A percentile compares a stretch with the other conserved stretches of the same genome.
Conservation (phyloP, 2,888 invertebrate genomes). For the Dasypogon diadema region DNA sequence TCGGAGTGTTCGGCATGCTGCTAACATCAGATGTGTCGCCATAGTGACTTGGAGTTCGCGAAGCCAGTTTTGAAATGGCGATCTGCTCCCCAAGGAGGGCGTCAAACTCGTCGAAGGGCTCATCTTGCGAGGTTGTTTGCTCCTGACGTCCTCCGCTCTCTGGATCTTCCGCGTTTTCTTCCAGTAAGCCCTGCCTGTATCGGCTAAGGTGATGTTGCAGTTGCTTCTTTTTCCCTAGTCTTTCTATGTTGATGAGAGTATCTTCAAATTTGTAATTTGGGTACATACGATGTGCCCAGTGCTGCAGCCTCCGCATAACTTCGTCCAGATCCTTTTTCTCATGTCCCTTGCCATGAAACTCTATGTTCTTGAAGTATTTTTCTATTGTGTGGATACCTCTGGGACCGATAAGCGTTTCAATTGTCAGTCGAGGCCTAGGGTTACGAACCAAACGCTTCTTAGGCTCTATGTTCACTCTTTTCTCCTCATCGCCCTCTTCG, state of each 20-base stretch:
- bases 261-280: slow-evolving; percentile 92
- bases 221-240: slow-evolving; percentile 83
- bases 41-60: slow-evolving; percentile 61
- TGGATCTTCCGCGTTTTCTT: slow-evolving; percentile 63
- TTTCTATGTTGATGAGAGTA: slow-evolving; percentile 82
- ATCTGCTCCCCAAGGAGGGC: slow-evolving; percentile 75
- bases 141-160: slow-evolving; percentile 46
- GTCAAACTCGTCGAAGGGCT: slow-evolving; percentile 75
- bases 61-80: slow-evolving; percentile 70
- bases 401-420: slow-evolving; percentile 77
- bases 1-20: slow-evolving; percentile 61
- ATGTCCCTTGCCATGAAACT: slow-evolving; percentile 82
- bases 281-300: slow-evolving; percentile 94
- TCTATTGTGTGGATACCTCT: slow-evolving; percentile 86
- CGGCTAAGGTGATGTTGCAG: slow-evolving; percentile 79
- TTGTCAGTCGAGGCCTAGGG: slow-evolving; percentile 77
- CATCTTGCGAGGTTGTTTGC: slow-evolving; percentile 63
- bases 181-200: slow-evolving; percentile 72
- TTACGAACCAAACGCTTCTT: slow-evolving; percentile 74
- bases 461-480: slow-evolving; percentile 66
- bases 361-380: slow-evolving; percentile 82
- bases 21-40: slow-evolving; percentile 53
- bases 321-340: slow-evolving; percentile 86
- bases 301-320: slow-evolving; percentile 85
- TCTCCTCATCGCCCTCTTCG: slow-evolving; percentile 65